A percentile compares a stretch with the other conserved stretches of the same genome.
These are phyloP conservation scores for Pipa parva DNA, from an alignment of 2,113 vertebrate genomes.

Conservation along the genomic window DNA sequence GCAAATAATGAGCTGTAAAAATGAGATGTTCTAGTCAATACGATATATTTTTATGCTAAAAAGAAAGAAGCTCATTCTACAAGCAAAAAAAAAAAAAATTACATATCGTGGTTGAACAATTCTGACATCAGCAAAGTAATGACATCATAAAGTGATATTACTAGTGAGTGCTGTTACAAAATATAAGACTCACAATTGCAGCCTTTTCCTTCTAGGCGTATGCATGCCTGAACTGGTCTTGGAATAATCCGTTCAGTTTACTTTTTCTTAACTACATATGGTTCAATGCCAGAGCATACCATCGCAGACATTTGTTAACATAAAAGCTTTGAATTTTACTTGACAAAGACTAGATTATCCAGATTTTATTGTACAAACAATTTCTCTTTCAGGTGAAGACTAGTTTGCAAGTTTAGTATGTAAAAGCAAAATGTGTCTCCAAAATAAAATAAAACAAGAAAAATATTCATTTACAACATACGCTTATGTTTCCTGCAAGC, in stretches of 20 bases:
- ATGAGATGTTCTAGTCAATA: too few relatives aligned
- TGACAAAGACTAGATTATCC: constrained; percentile 13
- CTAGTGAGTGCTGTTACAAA: constrained; percentile 46
- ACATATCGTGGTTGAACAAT: constrained; percentile 15
- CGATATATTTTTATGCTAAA: too few relatives aligned
- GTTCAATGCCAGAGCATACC: constrained; percentile 38
- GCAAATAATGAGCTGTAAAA: too few relatives aligned
- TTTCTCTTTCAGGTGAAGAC: not conserved
- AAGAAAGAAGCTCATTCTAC: too few relatives aligned
- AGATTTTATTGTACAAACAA: not conserved
- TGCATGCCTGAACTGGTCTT: constrained; percentile 56
- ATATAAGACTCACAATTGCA: constrained; percentile 42
- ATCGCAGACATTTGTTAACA: constrained; percentile 39
- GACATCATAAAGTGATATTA: constrained; percentile 38
- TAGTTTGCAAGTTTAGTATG: too few relatives aligned
- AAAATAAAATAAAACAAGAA: too few relatives aligned
- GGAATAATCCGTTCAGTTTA: constrained; percentile 55
- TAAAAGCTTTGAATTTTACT: constrained; percentile 27
- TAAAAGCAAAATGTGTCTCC: too few relatives aligned
- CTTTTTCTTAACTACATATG: constrained; percentile 40
- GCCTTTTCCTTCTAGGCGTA: constrained; percentile 54
- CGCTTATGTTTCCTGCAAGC: too few relatives aligned
- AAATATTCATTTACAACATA: too few relatives aligned
- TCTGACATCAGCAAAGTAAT: constrained; percentile 19
- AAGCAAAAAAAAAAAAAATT: not conserved